These are phyloP conservation scores for Panagrolaimus sp. DNA, from an alignment of 1,140 invertebrate genomes.

Conservation along the genomic window DNA sequence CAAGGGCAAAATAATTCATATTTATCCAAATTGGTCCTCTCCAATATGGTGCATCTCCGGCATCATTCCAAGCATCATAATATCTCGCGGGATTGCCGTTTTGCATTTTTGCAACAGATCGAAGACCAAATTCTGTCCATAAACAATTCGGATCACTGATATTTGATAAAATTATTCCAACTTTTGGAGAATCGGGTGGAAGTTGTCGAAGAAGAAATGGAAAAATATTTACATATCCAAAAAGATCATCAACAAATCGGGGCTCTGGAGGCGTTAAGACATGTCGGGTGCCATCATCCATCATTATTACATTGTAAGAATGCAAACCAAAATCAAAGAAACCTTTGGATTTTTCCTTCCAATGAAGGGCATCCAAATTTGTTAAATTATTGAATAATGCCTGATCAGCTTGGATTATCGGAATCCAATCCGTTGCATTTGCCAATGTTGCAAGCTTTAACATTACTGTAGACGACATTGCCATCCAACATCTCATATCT, in stretches of 20 bases:
- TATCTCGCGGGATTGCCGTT: too few relatives aligned
- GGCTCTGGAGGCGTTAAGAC: not conserved
- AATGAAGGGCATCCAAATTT: constrained; percentile 46
- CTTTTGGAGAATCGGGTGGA: constrained; percentile 72
- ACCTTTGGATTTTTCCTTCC: constrained; percentile 36
- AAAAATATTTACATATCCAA: constrained; percentile 94
- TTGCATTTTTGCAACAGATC: constrained; percentile 65
- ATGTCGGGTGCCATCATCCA: not conserved
- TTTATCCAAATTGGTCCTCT: too few relatives aligned
- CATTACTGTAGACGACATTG: constrained; percentile 77
- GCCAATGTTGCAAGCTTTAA: constrained; percentile 69
- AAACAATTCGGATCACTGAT: constrained; percentile 61
- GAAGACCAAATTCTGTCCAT: constrained; percentile 85
- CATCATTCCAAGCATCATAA: too few relatives aligned
- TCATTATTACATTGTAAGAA: not conserved
- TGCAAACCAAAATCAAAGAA: constrained; percentile 52
- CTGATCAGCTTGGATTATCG: constrained; percentile 36
- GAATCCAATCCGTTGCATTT: constrained; percentile 29
- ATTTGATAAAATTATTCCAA: constrained; percentile 71
- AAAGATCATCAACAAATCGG: constrained; percentile 64
- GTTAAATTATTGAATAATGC: constrained; percentile 39
- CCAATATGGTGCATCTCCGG: too few relatives aligned
- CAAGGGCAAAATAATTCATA: too few relatives aligned
- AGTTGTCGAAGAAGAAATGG: constrained; percentile 72
- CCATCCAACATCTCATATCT: constrained; percentile 94